These are phyloP conservation scores for Silurus glanis DNA, from an alignment of 2,113 vertebrate genomes.

Conservation along the genomic window DNA sequence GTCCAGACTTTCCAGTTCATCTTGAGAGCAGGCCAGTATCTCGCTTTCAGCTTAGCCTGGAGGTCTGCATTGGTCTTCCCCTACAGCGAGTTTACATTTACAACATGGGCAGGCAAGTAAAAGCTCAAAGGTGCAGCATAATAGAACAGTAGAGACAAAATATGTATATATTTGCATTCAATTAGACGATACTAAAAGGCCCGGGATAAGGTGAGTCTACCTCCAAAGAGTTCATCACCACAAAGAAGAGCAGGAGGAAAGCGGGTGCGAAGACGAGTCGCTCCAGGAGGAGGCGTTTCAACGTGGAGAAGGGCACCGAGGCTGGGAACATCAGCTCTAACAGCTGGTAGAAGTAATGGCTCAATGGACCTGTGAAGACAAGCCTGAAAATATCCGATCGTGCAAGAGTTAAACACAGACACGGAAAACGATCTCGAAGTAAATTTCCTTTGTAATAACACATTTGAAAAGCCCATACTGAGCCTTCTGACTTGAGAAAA, in stretches of 20 bases:
- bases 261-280: constrained; percentile 80
- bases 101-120: background rate
- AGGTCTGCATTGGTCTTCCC: constrained; percentile 71
- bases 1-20: constrained; percentile 91
- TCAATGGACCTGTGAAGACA: constrained; percentile 81
- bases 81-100: constrained; percentile 56
- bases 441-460: background rate
- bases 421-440: background rate
- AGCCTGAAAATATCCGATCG: constrained; percentile 66
- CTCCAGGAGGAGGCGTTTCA: constrained; percentile 82
- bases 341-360: constrained; percentile 83
- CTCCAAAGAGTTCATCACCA: constrained; percentile 83
- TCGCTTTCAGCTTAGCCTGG: constrained; percentile 66
- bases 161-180: no score
- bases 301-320: constrained; percentile 68
- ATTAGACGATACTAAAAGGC: background rate
- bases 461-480: background rate
- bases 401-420: background rate
- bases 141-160: background rate
- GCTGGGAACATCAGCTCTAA: constrained; percentile 80
- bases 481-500: background rate
- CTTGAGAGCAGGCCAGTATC: constrained; percentile 81
- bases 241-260: constrained; percentile 82
- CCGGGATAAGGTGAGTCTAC: constrained; percentile 56
- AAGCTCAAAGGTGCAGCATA: background rate